Evolutionary conservation across 2,797 vertebrate genomes (phyloP).

Genomic region (Pipistrellus nathusii): DNA sequence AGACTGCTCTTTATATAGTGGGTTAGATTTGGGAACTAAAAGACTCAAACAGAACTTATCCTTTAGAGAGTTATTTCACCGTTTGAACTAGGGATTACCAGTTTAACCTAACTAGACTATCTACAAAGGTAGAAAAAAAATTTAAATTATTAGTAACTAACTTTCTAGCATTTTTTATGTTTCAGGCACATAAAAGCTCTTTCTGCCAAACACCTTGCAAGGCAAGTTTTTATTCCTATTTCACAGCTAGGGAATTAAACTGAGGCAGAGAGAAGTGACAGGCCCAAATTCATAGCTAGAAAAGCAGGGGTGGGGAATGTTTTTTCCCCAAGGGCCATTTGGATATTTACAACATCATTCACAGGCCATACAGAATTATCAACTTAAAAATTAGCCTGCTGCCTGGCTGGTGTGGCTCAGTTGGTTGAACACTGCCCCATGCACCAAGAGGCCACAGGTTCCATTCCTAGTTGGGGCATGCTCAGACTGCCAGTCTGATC

Average conservation of each 20-base stretch:
- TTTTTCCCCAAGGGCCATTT: too few relatives aligned
- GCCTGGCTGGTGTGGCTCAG: too few relatives aligned
- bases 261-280: not conserved
- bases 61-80: not conserved
- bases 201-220: not conserved
- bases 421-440: too few relatives aligned
- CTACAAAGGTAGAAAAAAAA: not conserved
- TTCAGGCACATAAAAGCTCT: not conserved
- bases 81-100: not conserved
- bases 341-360: too few relatives aligned
- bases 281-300: not conserved
- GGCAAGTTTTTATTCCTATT: not conserved
- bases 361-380: too few relatives aligned
- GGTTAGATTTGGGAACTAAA: not conserved
- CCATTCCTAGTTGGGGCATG: too few relatives aligned
- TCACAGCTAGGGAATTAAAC: not conserved
- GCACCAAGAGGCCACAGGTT: too few relatives aligned
- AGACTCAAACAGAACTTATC: not conserved
- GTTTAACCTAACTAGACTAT: not conserved
- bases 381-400: too few relatives aligned
- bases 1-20: not conserved
- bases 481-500: too few relatives aligned
- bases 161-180: not conserved
- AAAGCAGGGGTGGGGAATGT: not conserved
- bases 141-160: constrained; percentile 10